Evolutionary conservation across 35 echinoderm and acorn worm genomes (phyloP), one percentile per base, ranked within the genome.

Genomic region (Diadema setosum): DNA sequence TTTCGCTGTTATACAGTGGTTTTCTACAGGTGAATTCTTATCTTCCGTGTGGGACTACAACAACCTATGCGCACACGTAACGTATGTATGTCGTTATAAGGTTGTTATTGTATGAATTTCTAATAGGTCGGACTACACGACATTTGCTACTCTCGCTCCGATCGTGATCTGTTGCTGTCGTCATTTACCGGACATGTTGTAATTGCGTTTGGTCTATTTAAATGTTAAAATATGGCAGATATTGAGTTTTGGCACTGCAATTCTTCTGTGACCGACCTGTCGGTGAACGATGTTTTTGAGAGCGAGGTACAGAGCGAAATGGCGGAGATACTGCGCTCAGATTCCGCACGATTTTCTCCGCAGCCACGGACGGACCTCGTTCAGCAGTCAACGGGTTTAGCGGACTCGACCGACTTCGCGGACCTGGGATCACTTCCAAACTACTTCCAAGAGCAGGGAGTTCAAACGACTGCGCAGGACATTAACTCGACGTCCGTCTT

Each of bases 301-400:
- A 82, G 84, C 43, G 95, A 97, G 85, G 91, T 97, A 3, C 93
- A 93, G 45, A 93, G 87, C 20, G 95, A 97, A 91, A 93, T 97
- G 84, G 91, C 93, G 40, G 82, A 97, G 50, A 42, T 97, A 69
- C 88, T 97, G 69, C 90, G 85, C 20, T 93, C 95, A 30, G 91
- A 90, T 64, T 44, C 88, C 5, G 82, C 91, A 3, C 58, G 57
- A 5, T 93, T 86, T 52, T 64, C 87, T 14, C 91, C 91, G 6
- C 74, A 84, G 27, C 6, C 91, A 5, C 58, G 43, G 65, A 70
- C 26, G 23, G 78, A 24, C 31, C 86, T 29, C 64, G 45, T 31
- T 15, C 27, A 30, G 83, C 58, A 35, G 93, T 87, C 58, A 82
- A 92, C 21, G 84, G 84, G 20, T 37, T 91, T 55, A 88, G 84